phyloP scores from a whole-genome alignment of 2,113 vertebrate species.

The Gobio gobio region DNA sequence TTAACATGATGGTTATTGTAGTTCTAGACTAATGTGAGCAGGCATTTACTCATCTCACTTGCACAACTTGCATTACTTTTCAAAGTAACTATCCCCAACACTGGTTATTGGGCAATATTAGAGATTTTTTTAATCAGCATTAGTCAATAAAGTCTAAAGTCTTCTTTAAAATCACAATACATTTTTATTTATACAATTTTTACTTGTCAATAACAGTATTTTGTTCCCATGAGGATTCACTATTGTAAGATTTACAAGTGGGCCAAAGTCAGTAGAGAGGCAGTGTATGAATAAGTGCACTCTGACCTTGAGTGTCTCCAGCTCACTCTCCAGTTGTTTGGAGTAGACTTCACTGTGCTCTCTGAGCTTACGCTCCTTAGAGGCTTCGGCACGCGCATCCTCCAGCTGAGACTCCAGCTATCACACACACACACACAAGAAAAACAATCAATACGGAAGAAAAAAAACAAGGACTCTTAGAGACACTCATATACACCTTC shows the following conservation, averaged over 20 bases:
- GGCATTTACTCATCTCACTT: too few relatives aligned
- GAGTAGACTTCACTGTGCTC: constrained; percentile 92
- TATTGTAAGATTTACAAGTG: background rate
- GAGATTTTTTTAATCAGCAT: too few relatives aligned
- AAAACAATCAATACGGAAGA: constrained; percentile 21
- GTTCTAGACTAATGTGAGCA: too few relatives aligned
- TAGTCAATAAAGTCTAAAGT: too few relatives aligned
- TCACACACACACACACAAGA: constrained; percentile 32
- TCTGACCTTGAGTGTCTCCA: constrained; percentile 89
- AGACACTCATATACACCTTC: background rate
- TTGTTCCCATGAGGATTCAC: background rate
- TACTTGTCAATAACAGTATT: background rate
- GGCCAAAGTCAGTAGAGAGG: background rate
- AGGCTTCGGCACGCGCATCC: constrained; percentile 85
- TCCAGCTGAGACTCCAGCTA: constrained; percentile 93
- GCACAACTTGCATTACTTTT: too few relatives aligned
- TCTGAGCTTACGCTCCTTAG: constrained; percentile 91
- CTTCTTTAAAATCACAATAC: background rate
- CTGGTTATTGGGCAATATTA: background rate
- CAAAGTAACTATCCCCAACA: too few relatives aligned
- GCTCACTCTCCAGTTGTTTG: constrained; percentile 91
- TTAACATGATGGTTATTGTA: too few relatives aligned
- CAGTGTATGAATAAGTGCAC: background rate
- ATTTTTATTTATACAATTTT: background rate
- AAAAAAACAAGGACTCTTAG: background rate